phyloP scores from a whole-genome alignment of 1,140 invertebrate genomes.

The Nautilus pompilius region DNA sequence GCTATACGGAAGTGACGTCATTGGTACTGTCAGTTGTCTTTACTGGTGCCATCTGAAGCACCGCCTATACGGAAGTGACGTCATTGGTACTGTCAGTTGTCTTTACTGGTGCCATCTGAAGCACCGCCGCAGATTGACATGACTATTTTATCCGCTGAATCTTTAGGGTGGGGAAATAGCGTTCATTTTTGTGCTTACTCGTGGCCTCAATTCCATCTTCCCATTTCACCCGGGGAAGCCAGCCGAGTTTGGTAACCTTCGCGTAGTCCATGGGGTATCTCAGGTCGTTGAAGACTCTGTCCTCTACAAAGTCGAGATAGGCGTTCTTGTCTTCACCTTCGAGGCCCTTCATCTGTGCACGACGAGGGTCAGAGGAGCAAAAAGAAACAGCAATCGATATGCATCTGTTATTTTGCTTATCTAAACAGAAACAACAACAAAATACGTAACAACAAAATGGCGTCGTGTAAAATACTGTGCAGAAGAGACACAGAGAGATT shows the following conservation, averaged over 20 bases:
- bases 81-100: too few species aligned
- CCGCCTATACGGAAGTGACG: too few species aligned
- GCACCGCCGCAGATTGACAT: too few species aligned
- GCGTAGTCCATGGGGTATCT: conserved; percentile 47
- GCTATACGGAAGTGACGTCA: too few species aligned
- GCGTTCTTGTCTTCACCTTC: conserved; percentile 17
- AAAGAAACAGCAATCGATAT: neutral
- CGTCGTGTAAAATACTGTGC: too few species aligned
- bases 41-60: too few species aligned
- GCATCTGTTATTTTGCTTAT: neutral
- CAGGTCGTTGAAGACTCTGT: conserved; percentile 51
- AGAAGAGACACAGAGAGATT: too few species aligned
- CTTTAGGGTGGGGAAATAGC: too few species aligned
- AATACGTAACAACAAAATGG: neutral
- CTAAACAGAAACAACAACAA: neutral
- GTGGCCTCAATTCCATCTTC: conserved; percentile 39
- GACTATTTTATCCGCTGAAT: too few species aligned
- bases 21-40: too few species aligned
- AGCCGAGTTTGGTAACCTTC: conserved; percentile 43
- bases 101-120: too few species aligned
- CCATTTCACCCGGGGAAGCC: conserved; percentile 44
- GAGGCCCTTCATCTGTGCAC: conserved; percentile 24
- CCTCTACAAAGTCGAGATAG: conserved; percentile 26
- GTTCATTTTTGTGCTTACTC: too few species aligned
- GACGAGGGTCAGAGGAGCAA: conserved; percentile 23